phyloP scores from a whole-genome alignment of 2,113 vertebrate species.

The Burhinus bistriatus region DNA sequence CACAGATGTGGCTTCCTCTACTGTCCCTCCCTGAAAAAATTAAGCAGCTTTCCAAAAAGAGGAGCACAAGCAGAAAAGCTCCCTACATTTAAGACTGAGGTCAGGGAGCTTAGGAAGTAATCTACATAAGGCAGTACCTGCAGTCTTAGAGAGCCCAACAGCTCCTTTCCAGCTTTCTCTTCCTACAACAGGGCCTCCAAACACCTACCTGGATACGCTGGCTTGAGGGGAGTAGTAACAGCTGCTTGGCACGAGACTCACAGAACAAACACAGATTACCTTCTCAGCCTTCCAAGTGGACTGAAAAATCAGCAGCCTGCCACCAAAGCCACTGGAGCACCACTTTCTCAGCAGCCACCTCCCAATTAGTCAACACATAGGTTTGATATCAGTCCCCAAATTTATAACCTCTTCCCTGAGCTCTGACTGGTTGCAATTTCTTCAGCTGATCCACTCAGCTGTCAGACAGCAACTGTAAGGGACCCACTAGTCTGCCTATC shows the following conservation, averaged over 20 bases:
- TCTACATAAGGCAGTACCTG: neutral
- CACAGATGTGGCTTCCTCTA: accelerated
- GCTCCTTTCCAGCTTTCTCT: neutral
- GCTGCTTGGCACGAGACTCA: neutral
- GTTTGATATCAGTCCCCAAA: neutral
- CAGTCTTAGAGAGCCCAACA: neutral
- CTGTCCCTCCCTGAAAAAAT: neutral
- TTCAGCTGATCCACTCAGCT: neutral
- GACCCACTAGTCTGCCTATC: neutral
- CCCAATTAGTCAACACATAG: neutral
- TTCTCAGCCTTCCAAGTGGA: neutral
- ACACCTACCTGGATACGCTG: neutral
- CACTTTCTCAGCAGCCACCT: neutral
- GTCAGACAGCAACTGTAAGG: neutral
- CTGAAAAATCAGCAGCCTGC: neutral
- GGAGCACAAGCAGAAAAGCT: neutral
- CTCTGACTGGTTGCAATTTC: neutral
- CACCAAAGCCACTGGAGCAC: neutral
- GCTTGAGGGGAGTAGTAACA: neutral
- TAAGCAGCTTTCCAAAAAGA: neutral
- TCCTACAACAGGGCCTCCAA: neutral
- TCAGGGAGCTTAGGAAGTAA: neutral
- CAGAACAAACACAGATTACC: neutral
- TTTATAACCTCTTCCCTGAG: neutral
- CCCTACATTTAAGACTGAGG: neutral